phyloP scores from a whole-genome alignment of 2,797 vertebrate genomes.

The Amblyopsis hoosieri region DNA sequence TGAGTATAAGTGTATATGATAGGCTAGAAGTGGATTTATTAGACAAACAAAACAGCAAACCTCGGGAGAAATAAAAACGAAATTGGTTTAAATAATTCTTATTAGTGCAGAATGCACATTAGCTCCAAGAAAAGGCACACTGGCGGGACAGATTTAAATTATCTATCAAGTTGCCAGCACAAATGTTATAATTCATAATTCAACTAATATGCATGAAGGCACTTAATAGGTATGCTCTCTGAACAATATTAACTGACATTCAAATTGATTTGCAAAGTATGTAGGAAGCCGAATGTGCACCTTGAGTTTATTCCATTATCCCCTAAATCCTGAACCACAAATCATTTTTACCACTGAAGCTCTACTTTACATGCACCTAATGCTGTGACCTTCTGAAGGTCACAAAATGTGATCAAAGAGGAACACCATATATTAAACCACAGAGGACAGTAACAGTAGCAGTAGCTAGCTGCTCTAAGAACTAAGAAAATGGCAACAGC shows the following conservation, averaged over 20 bases:
- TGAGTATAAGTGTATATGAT: constrained; percentile 20
- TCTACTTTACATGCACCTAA: constrained; percentile 6
- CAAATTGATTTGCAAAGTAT: constrained; percentile 43
- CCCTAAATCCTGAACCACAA: not conserved
- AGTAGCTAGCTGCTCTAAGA: too few relatives aligned
- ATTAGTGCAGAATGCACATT: constrained; percentile 43
- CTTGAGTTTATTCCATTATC: constrained; percentile 11
- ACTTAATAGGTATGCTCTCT: constrained; percentile 40
- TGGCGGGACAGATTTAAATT: constrained; percentile 43
- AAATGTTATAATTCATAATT: constrained; percentile 62
- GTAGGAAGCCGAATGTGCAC: constrained; percentile 6
- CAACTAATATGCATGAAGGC: constrained; percentile 44
- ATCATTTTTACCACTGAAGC: constrained; percentile 7
- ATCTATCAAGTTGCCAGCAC: constrained; percentile 50
- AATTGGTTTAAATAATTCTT: constrained; percentile 67
- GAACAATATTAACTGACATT: constrained; percentile 40
- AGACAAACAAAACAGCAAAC: constrained; percentile 52
- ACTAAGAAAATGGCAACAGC: too few relatives aligned
- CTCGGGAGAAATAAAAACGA: constrained; percentile 57
- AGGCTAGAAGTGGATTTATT: constrained; percentile 55
- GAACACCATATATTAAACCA: constrained; percentile 2
- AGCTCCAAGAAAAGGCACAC: constrained; percentile 36
- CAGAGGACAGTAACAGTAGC: not conserved
- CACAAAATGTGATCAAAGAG: constrained; percentile 8
- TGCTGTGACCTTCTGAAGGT: not conserved